These are phyloP conservation scores for Labroides dimidiatus DNA, from an alignment of 2,797 vertebrate genomes.

Conservation along the genomic window DNA sequence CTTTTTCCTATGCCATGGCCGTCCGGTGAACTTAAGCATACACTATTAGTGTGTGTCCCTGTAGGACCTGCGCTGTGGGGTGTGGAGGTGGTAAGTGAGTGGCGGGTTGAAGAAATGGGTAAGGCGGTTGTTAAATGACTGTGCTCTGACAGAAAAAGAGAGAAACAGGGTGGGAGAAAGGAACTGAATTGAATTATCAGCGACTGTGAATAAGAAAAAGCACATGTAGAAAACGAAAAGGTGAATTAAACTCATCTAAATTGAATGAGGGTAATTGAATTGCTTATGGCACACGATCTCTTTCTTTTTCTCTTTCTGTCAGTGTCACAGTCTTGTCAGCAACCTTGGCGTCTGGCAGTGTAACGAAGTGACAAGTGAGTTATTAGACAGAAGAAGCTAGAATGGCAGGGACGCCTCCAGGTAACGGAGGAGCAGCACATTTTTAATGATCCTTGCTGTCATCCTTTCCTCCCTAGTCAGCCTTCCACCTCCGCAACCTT, in stretches of 20 bases:
- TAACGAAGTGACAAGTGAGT: conserved; percentile 96
- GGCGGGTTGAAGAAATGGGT: conserved; percentile 73
- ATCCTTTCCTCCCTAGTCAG: conserved; percentile 81
- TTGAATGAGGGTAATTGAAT: conserved; percentile 68
- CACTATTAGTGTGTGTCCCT: conserved; percentile 95
- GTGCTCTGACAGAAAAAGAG: conserved; percentile 68
- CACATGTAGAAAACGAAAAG: conserved; percentile 46
- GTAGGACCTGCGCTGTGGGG: conserved; percentile 88
- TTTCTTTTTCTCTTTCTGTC: conserved; percentile 78
- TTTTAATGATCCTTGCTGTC: conserved; percentile 87
- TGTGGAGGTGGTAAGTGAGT: conserved; percentile 84
- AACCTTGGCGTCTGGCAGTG: conserved; percentile 89
- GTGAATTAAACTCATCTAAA: conserved; percentile 59
- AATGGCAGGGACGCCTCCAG: conserved; percentile 90
- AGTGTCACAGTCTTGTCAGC: conserved; percentile 94
- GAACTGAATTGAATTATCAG: conserved; percentile 58
- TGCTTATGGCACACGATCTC: conserved; percentile 44
- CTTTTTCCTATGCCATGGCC: conserved; percentile 92
- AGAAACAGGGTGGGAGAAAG: conserved; percentile 40
- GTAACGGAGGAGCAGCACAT: conserved; percentile 84
- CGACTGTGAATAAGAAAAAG: conserved; percentile 57
- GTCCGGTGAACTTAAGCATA: conserved; percentile 93
- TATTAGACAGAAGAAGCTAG: conserved; percentile 94
- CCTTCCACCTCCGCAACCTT: conserved; percentile 80
- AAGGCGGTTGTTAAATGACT: conserved; percentile 71